Base-by-base conservation (phyloP, 1,140 invertebrate genomes). In the Megathymus violae region DNA sequence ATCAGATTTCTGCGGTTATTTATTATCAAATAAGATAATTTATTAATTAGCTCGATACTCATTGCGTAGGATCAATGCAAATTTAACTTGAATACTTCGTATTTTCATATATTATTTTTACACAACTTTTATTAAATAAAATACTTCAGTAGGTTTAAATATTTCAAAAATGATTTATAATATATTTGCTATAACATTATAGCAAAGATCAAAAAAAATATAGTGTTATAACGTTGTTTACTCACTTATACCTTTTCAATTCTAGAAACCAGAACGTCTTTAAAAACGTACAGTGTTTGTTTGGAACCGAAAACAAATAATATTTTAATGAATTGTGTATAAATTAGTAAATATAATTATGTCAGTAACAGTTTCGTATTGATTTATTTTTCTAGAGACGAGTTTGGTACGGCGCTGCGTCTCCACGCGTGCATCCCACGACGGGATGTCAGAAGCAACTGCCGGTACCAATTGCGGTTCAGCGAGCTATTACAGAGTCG, bases 391-490 rank as follows among this genome's bases (percentile, higher is more conserved):
- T 7, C 1, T 31, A 31, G 27, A 11, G 44, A 17, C 43, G 16
- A 44, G 10, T 44, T 11, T 1, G 11, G 4, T n/a, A n/a, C 0
- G 44, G 5, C 19, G 19, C 22, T 47, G 4, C 19, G 44, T 47
- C n/a, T 7, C 2, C 19, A 19, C 44, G 44, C 44, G 44, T 47
- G 44, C 19, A 19, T 47, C 19, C 44, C 44, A 13, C 19, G 43
- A 17, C 43, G 44, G 44, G 44, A 47, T 4, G 44, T 47, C 44
- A 19, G 44, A 47, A 47, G 44, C 44, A 13, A 25, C 44, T 47
- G 44, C 44, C 19, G 19, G n/a, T n/a, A 19, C 44, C 7, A 13
- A 22, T n/a, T 27, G 19, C 16, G 44, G 10, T 3, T 7, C 19
- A 5, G 19, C 5, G 2, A 22, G 27, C 27, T 31, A 7, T 4